A percentile compares a stretch with the other conserved stretches of the same genome.
Evolutionary conservation across 35 echinoderm and acorn worm genomes (phyloP).

Genomic region (Ophioderma brevispina): DNA sequence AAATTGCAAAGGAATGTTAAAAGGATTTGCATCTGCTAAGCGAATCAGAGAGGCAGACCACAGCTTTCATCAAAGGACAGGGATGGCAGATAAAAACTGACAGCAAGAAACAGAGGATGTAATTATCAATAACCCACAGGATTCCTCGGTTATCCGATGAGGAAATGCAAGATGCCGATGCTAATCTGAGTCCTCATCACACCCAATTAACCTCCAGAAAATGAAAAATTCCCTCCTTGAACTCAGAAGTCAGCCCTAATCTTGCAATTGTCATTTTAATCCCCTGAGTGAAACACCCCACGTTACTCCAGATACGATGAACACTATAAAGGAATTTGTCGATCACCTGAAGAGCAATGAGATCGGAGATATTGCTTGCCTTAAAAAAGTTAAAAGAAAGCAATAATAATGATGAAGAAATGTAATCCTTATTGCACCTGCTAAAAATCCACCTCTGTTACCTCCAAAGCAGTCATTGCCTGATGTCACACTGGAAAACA

Average conservation of each 20-base stretch:
- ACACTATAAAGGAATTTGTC: constrained; percentile 88
- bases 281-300: constrained; percentile 73
- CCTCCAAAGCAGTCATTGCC: neutral
- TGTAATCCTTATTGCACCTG: neutral
- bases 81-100: constrained; percentile 95
- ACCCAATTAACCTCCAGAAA: constrained; percentile 73
- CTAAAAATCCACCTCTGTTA: neutral
- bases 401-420: neutral
- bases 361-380: constrained; percentile 11
- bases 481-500: no score
- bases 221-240: constrained; percentile 53
- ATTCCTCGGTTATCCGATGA: constrained; percentile 22
- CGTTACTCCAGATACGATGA: constrained; percentile 92
- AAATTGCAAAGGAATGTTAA: neutral
- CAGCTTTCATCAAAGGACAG: constrained; percentile 91
- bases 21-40: constrained; percentile 63
- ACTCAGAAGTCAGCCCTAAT: constrained; percentile 65
- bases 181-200: constrained; percentile 78
- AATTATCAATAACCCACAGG: constrained; percentile 45
- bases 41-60: constrained; percentile 71
- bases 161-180: neutral
- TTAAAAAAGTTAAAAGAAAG: neutral
- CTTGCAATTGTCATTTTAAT: constrained; percentile 76
- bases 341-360: constrained; percentile 51
- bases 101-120: constrained; percentile 81